Evolutionary conservation across 1,140 invertebrate genomes (phyloP).

Genomic region (Pectinophora gossypiella): DNA sequence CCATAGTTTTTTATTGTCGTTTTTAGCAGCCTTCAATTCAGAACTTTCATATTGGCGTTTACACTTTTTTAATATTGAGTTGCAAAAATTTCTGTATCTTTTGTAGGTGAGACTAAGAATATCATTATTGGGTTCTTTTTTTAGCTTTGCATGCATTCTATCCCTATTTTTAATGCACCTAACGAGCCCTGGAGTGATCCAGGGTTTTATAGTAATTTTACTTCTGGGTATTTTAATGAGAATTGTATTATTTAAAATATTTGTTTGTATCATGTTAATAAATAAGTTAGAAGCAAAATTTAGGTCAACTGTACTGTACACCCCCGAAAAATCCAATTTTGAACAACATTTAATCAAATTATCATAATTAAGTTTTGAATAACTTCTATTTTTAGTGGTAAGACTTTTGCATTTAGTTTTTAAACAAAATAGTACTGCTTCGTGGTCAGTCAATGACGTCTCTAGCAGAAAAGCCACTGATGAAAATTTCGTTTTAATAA

Average conservation of each 20-base stretch:
- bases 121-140: slow-evolving; percentile 12
- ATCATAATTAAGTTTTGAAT: background rate
- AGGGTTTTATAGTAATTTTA: slow-evolving; percentile 9
- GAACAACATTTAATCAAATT: background rate
- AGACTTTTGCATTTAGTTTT: slow-evolving; percentile 5
- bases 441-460: slow-evolving; percentile 4
- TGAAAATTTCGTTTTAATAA: slow-evolving; percentile 6
- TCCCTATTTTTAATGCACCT: slow-evolving; percentile 18
- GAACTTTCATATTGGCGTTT: slow-evolving; percentile 4
- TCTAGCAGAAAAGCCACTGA: background rate
- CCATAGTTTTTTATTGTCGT: slow-evolving; percentile 16
- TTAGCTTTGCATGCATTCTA: slow-evolving; percentile 19
- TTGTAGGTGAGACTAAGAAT: slow-evolving; percentile 11
- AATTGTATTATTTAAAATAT: background rate
- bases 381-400: background rate
- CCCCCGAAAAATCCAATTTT: background rate
- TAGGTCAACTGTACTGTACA: background rate
- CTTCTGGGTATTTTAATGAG: background rate
- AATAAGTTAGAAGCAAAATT: background rate
- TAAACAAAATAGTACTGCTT: slow-evolving; percentile 10
- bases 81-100: slow-evolving; percentile 19
- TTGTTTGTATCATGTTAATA: background rate
- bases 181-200: slow-evolving; percentile 17
- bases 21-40: slow-evolving; percentile 6
- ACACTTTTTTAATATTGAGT: slow-evolving; percentile 10